Evolutionary conservation across 2,888 invertebrate genomes (phyloP).

Genomic region (Anodontia alba): DNA sequence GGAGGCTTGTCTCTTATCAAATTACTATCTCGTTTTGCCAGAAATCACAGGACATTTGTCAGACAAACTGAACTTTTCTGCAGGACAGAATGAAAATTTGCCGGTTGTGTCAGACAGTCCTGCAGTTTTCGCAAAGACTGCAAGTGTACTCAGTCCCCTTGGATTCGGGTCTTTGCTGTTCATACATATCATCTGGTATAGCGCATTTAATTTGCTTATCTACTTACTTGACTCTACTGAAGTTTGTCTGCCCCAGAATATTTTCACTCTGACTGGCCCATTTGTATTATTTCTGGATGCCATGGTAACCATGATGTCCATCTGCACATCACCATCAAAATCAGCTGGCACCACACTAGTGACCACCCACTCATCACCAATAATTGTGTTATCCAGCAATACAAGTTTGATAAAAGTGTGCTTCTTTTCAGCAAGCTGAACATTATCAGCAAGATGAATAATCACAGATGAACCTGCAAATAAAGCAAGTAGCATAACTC

Average conservation of each 20-base stretch:
- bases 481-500: neutral
- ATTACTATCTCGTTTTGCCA: too few species aligned
- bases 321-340: slow-evolving; percentile 97
- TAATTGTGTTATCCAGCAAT: slow-evolving; percentile 49
- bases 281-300: slow-evolving; percentile 2
- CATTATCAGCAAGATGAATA: slow-evolving; percentile 67
- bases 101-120: too few species aligned
- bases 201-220: too few species aligned
- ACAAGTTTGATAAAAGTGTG: slow-evolving; percentile 53
- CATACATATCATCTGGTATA: too few species aligned
- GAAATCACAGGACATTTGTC: too few species aligned
- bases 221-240: slow-evolving; percentile 29
- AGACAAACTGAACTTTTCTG: too few species aligned
- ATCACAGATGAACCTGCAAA: slow-evolving; percentile 66
- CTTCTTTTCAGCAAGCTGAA: slow-evolving; percentile 21
- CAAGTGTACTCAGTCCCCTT: too few species aligned
- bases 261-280: slow-evolving; percentile 56
- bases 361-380: slow-evolving; percentile 66
- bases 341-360: slow-evolving; percentile 96
- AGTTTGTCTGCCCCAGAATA: slow-evolving; percentile 71
- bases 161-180: too few species aligned
- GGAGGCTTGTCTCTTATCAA: too few species aligned
- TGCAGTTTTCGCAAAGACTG: too few species aligned
- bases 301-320: slow-evolving; percentile 93
- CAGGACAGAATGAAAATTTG: too few species aligned